phyloP scores from a whole-genome alignment of 1,140 invertebrate species.

The Drosophila sp. region DNA sequence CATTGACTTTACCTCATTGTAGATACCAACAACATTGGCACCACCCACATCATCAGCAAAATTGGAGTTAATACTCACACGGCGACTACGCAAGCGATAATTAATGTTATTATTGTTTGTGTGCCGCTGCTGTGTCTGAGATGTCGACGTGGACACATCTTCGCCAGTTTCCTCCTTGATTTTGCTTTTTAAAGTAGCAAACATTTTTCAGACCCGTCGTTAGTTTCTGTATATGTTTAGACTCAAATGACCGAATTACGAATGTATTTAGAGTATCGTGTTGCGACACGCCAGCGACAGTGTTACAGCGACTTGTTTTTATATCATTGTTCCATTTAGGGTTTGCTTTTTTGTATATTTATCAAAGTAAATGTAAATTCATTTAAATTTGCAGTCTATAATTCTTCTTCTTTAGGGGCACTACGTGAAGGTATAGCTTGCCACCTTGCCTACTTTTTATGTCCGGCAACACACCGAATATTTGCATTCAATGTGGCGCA shows the following conservation, averaged over 20 bases:
- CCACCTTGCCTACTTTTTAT: constrained; percentile 14
- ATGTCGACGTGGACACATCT: constrained; percentile 85
- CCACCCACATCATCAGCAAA: constrained; percentile 67
- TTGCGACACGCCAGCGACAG: constrained; percentile 24
- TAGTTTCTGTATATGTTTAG: constrained; percentile 17
- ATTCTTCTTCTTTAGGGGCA: constrained; percentile 41
- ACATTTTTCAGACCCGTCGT: constrained; percentile 85
- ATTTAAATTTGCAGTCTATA: constrained; percentile 60
- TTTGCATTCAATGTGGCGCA: not conserved
- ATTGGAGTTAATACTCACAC: constrained; percentile 87
- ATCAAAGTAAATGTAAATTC: constrained; percentile 74
- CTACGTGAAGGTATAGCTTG: constrained; percentile 32
- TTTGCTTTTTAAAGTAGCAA: constrained; percentile 89
- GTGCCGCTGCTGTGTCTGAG: constrained; percentile 46
- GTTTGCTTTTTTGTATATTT: constrained; percentile 43
- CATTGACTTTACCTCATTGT: constrained; percentile 56
- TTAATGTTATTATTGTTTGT: constrained; percentile 60
- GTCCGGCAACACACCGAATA: constrained; percentile 16
- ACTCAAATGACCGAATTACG: constrained; percentile 13
- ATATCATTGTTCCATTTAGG: constrained; percentile 60
- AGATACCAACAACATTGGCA: constrained; percentile 36
- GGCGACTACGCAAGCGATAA: constrained; percentile 86
- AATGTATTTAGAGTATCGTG: constrained; percentile 40
- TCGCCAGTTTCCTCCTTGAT: constrained; percentile 90
- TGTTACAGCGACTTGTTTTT: constrained; percentile 29